These are phyloP conservation scores for Polyergus mexicanus DNA, from an alignment of 1,140 invertebrate species.

Conservation along the genomic window DNA sequence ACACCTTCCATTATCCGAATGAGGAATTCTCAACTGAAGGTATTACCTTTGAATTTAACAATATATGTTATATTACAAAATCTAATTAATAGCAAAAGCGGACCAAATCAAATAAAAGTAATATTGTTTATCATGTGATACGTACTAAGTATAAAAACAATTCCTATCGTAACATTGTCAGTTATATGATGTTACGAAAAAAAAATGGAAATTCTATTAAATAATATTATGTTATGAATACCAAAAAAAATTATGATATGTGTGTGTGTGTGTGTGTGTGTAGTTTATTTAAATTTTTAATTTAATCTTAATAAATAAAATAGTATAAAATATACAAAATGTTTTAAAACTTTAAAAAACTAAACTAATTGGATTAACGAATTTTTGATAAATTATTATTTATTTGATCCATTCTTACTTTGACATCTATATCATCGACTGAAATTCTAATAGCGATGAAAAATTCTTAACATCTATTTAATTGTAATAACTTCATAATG, in stretches of 20 bases:
- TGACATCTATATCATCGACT: not conserved
- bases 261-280: no score
- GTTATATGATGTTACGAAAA: no score
- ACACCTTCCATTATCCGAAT: constrained; percentile 82
- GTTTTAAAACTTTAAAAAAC: no score
- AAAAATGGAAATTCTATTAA: no score
- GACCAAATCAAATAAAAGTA: not conserved
- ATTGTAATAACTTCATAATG: not conserved
- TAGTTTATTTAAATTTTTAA: no score
- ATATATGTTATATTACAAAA: not conserved
- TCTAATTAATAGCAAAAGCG: not conserved
- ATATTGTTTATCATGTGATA: not conserved
- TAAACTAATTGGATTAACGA: no score
- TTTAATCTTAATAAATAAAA: no score
- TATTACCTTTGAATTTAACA: constrained; percentile 19
- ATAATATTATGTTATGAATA: no score
- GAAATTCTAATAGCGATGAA: not conserved
- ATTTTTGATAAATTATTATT: not conserved
- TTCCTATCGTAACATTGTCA: no score
- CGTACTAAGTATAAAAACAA: no score
- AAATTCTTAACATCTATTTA: not conserved
- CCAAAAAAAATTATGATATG: no score
- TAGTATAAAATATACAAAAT: no score
- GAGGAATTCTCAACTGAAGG: constrained; percentile 82
- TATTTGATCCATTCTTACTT: not conserved